Evolutionary conservation across 1,140 invertebrate species (phyloP).

Genomic region (Drosophila lowei): DNA sequence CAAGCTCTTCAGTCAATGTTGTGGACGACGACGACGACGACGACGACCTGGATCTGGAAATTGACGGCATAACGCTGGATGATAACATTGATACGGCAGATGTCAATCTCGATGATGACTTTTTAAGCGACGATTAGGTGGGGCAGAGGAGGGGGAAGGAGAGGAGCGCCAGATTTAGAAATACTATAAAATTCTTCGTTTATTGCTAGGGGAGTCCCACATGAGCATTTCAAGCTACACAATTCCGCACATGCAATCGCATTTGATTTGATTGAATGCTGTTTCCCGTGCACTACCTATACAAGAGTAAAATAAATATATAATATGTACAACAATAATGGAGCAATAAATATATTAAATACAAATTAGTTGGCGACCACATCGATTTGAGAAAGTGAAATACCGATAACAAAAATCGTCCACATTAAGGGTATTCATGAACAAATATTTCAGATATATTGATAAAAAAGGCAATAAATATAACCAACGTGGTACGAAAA

Average conservation of each 20-base stretch:
- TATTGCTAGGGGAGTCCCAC: conserved; percentile 41
- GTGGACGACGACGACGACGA: conserved; percentile 82
- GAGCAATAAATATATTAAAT: conserved; percentile 13
- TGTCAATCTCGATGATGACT: conserved; percentile 79
- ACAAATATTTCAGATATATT: too few species aligned
- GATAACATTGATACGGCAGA: conserved; percentile 87
- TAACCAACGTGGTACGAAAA: too few species aligned
- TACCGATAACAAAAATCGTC: not conserved
- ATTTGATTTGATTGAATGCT: conserved; percentile 73
- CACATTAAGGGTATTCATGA: not conserved
- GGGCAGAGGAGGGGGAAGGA: not conserved
- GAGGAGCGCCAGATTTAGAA: conserved; percentile 36
- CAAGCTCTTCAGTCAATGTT: conserved; percentile 67
- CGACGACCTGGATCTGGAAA: conserved; percentile 86
- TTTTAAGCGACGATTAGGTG: conserved; percentile 77
- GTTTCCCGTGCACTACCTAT: conserved; percentile 67
- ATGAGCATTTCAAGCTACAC: conserved; percentile 54
- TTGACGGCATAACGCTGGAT: conserved; percentile 86
- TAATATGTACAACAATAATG: conserved; percentile 62
- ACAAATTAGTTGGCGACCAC: too few species aligned
- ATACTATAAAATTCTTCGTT: conserved; percentile 50
- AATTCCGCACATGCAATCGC: conserved; percentile 71
- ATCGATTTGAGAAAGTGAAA: conserved; percentile 24
- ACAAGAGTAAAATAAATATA: conserved; percentile 62
- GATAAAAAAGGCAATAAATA: too few species aligned